Evolutionary conservation across 1,140 invertebrate genomes (phyloP).

Genomic region (Frieseomelitta varia): DNA sequence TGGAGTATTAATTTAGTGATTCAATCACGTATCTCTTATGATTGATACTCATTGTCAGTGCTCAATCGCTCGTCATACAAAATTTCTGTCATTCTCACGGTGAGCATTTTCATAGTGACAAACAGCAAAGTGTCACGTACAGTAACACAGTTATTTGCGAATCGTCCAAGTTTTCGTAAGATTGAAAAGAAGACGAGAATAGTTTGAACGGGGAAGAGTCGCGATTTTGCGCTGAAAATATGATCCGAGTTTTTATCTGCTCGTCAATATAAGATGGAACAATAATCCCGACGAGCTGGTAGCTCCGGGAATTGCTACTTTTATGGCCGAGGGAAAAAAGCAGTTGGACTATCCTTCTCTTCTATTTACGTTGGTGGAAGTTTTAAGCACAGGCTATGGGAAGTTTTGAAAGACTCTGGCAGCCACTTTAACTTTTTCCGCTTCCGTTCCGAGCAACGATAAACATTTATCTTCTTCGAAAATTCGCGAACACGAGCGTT

Average conservation of each 20-base stretch:
- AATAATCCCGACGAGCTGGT: constrained; percentile 24
- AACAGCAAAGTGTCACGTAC: too few species aligned
- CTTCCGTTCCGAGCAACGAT: constrained; percentile 27
- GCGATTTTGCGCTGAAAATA: not conserved
- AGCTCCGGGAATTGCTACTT: constrained; percentile 13
- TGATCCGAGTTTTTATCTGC: constrained; percentile 23
- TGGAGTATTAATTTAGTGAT: too few species aligned
- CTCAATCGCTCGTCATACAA: too few species aligned
- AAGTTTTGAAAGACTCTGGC: constrained; percentile 11
- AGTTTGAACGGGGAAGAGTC: not conserved
- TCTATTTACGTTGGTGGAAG: constrained; percentile 35
- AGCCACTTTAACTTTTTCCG: constrained; percentile 39
- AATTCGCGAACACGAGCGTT: constrained; percentile 13
- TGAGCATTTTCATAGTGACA: too few species aligned
- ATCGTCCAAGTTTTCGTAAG: not conserved
- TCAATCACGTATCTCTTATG: too few species aligned
- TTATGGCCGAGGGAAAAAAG: constrained; percentile 26
- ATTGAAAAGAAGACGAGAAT: not conserved
- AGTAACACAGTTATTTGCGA: too few species aligned
- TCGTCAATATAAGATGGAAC: not conserved
- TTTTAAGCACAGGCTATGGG: not conserved
- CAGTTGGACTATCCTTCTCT: not conserved
- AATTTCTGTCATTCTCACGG: too few species aligned
- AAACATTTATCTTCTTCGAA: constrained; percentile 51
- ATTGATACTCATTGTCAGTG: too few species aligned